A percentile compares a stretch with the other conserved stretches of the same genome.
Evolutionary conservation across 2,888 invertebrate genomes (phyloP).

Genomic region (Tetrapedia diversipes): DNA sequence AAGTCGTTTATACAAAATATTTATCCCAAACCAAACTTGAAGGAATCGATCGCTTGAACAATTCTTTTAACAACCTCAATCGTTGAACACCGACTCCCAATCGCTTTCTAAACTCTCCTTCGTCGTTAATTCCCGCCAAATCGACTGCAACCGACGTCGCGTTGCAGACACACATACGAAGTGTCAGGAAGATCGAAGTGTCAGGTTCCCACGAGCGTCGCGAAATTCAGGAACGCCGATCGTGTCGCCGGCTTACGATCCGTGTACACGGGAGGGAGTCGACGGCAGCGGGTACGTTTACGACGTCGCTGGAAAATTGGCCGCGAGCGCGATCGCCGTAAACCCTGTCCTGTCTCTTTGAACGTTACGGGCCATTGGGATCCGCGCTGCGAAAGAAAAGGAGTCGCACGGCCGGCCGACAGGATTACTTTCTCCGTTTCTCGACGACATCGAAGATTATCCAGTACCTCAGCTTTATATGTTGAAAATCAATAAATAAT

Average conservation of each 20-base stretch:
- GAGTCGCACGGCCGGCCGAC: constrained; percentile 28
- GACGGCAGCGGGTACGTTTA: constrained; percentile 56
- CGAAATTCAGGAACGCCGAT: constrained; percentile 35
- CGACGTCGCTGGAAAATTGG: constrained; percentile 58
- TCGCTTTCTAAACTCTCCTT: constrained; percentile 8
- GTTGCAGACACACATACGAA: no score
- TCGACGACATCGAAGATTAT: constrained; percentile 26
- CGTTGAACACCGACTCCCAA: background rate
- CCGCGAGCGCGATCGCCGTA: constrained; percentile 56
- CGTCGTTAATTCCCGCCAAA: background rate
- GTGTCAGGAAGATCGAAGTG: constrained; percentile 28
- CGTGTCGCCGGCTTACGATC: constrained; percentile 49
- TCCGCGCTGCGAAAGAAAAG: constrained; percentile 48
- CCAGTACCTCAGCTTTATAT: no score
- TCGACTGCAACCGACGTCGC: background rate
- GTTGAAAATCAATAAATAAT: no score
- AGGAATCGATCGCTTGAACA: no score
- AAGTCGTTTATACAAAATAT: no score
- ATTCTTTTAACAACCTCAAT: background rate
- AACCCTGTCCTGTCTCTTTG: constrained; percentile 47
- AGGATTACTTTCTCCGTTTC: constrained; percentile 58
- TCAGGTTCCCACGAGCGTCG: constrained; percentile 60
- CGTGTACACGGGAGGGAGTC: constrained; percentile 10
- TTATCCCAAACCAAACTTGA: no score
- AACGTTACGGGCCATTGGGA: constrained; percentile 57